A percentile compares a stretch with the other conserved stretches of the same genome.
These are phyloP conservation scores for Dipodomys merriami DNA, from an alignment of 2,113 vertebrate genomes.

Conservation along the genomic window DNA sequence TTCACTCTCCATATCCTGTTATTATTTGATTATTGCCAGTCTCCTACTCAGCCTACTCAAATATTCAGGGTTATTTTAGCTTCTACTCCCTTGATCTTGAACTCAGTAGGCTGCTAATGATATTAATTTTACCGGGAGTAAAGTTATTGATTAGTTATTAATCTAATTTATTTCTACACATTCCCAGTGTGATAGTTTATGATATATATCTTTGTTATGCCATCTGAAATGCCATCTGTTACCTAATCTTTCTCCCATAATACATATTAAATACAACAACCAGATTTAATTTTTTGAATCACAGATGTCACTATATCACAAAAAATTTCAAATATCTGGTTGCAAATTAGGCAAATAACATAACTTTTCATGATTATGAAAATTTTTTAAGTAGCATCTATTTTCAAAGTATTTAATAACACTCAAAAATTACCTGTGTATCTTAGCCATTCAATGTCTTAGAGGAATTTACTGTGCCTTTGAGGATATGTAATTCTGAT, in stretches of 20 bases:
- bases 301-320: neutral
- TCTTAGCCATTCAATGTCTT: neutral
- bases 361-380: neutral
- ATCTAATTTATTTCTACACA: neutral
- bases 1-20: neutral
- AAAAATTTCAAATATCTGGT: neutral
- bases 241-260: neutral
- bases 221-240: neutral
- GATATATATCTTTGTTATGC: neutral
- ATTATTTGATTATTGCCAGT: neutral
- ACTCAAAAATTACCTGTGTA: neutral
- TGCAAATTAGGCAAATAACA: neutral
- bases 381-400: too few relatives aligned
- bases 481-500: neutral
- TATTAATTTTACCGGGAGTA: neutral
- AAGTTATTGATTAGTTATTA: neutral
- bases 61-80: neutral
- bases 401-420: neutral
- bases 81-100: neutral
- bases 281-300: constrained; percentile 8
- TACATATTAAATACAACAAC: neutral
- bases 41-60: neutral
- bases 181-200: neutral
- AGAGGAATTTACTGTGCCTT: neutral
- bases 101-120: neutral